These are phyloP conservation scores for Coptodon bakossiorum DNA, from an alignment of 2,113 vertebrate genomes.

Conservation along the genomic window DNA sequence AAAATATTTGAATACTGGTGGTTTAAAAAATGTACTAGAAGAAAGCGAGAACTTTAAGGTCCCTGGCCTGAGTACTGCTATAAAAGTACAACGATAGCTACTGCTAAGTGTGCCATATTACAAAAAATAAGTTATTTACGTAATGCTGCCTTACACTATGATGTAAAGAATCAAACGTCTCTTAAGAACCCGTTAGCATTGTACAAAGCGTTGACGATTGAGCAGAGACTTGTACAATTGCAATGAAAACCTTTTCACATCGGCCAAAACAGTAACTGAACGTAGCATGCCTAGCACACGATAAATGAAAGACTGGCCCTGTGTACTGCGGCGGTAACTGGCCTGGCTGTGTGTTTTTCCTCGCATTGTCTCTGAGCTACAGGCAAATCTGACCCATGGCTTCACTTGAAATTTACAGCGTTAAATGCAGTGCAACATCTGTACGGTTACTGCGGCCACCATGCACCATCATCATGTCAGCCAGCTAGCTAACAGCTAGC, in stretches of 20 bases:
- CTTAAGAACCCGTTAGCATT: background rate
- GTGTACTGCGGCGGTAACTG: background rate
- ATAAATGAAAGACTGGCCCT: background rate
- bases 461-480: slow-evolving; percentile 44
- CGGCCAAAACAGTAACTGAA: background rate
- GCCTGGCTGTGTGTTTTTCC: background rate
- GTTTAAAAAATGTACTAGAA: background rate
- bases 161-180: background rate
- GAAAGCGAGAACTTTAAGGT: background rate
- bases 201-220: background rate
- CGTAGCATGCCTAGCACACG: slow-evolving; percentile 1
- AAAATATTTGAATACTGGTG: background rate
- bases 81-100: background rate
- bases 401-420: background rate
- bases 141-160: background rate
- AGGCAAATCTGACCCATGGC: background rate
- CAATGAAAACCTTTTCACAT: background rate
- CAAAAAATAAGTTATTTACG: background rate
- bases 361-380: too few species aligned
- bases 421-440: background rate
- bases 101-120: background rate
- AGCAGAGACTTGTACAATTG: background rate
- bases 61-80: background rate
- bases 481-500: slow-evolving; percentile 17
- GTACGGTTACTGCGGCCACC: background rate